Evolutionary conservation across 2,113 vertebrate genomes (phyloP), one percentile per base, ranked within the genome.

Genomic region (Protomyctophum bolini): DNA sequence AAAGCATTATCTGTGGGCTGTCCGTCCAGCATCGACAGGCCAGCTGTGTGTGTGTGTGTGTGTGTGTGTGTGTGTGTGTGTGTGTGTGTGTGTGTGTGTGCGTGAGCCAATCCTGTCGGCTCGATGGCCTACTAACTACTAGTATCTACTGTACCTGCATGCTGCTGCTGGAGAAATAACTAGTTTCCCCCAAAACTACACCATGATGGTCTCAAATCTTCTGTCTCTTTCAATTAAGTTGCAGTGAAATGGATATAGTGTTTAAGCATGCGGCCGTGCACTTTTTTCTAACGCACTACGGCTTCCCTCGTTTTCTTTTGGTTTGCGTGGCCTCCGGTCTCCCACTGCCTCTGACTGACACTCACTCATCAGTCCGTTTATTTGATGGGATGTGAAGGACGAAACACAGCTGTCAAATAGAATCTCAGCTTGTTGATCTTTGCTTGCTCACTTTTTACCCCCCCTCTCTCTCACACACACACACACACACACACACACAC

Each of bases 181-280:
- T 80, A 71, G 72, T 85, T 83, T 78, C 54, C 77, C 66, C 82
- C 48, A 52, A 86, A 88, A 89, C 87, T 60, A 81, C 85, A 84
- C 88, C 84, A 86, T 70, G 89, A 87, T 89, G 88, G 77, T 77
- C 76, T 84, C 69, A 86, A 88, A 86, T 87, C 80, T 48, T 82
- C 77, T 76, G 74, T 70, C 86, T 82, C 57, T 86, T 85, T 87
- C 82, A 88, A 70, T 88, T 81, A 85, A 73, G 81, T 81, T 79
- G 74, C 72, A 76, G 81, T 86, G 86, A 90, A 89, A 90, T 88
- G 79, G 84, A 89, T 89, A 85, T 48, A 78, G 75, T 77, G 75
- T 81, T 33, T 80, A 72, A 82, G 81, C 85, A 82, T 83, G 21
- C 21, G 21, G 21, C 21, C 21, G 21, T 21, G 84, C 72, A 77